Evolutionary conservation across 2,888 invertebrate species (phyloP).

Genomic region (Hypomecis atomaria): DNA sequence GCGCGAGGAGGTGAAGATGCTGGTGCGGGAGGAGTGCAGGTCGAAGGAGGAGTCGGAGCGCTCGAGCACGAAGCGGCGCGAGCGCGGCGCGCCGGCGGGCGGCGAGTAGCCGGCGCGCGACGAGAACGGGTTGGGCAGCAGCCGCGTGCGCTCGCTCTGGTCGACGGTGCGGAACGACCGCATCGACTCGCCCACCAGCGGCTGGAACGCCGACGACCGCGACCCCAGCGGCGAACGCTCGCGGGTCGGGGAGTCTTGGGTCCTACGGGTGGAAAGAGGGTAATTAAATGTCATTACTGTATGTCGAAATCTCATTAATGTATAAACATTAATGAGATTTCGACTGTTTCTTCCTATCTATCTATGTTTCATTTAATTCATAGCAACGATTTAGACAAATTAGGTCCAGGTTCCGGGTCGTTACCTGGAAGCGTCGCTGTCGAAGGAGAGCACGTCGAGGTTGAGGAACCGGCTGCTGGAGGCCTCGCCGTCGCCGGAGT

Average conservation of each 20-base stretch:
- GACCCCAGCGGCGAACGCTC: slow-evolving; percentile 69
- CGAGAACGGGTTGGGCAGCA: slow-evolving; percentile 75
- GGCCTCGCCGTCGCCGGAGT: slow-evolving; percentile 59
- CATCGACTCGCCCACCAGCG: slow-evolving; percentile 59
- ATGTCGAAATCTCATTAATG: no score
- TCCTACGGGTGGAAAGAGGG: slow-evolving; percentile 51
- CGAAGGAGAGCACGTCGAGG: slow-evolving; percentile 70
- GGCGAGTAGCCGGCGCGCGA: slow-evolving; percentile 49
- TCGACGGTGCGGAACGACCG: slow-evolving; percentile 64
- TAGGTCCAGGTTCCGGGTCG: no score
- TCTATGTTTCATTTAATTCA: no score
- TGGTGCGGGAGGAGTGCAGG: slow-evolving; percentile 63
- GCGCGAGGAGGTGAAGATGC: slow-evolving; percentile 65
- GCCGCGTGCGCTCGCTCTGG: slow-evolving; percentile 63
- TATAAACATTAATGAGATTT: no score
- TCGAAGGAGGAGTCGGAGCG: slow-evolving; percentile 10
- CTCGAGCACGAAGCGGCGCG: slow-evolving; percentile 51
- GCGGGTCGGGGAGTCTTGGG: slow-evolving; percentile 54
- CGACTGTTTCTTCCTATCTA: no score
- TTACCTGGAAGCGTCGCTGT: slow-evolving; percentile 61
- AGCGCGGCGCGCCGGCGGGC: slow-evolving; percentile 46
- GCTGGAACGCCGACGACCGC: slow-evolving; percentile 75
- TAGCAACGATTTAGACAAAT: no score
- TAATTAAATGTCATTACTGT: no score
- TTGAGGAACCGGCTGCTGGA: slow-evolving; percentile 65